These are phyloP conservation scores for Eremobia ochroleuca DNA, from an alignment of 2,888 invertebrate genomes.

Conservation along the genomic window DNA sequence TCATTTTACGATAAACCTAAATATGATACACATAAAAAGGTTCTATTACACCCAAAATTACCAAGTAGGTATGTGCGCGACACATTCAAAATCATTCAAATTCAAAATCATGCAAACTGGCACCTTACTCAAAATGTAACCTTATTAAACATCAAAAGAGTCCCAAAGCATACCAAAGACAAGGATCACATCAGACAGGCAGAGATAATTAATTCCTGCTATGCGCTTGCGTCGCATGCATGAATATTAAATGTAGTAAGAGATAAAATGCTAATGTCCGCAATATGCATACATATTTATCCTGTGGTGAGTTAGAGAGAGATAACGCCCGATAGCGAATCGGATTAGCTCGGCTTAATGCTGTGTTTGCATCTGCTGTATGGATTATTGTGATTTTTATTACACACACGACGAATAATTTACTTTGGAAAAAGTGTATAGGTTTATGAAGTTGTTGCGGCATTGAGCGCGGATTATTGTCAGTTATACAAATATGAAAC, in stretches of 20 bases:
- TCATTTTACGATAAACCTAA: not conserved
- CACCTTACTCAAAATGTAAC: slow-evolving; percentile 26
- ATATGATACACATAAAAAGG: not conserved
- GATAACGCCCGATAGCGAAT: slow-evolving; percentile 78
- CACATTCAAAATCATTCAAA: slow-evolving; percentile 13
- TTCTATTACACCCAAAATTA: not conserved
- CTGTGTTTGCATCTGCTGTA: slow-evolving; percentile 52
- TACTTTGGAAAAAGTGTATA: not conserved
- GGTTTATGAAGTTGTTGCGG: slow-evolving; percentile 8
- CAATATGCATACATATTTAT: slow-evolving; percentile 86
- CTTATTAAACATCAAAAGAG: slow-evolving; percentile 45
- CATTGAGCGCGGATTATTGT: not conserved
- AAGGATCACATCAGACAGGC: slow-evolving; percentile 25
- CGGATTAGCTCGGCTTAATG: slow-evolving; percentile 77
- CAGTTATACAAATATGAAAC: not conserved
- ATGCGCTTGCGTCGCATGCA: slow-evolving; percentile 84
- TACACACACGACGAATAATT: slow-evolving; percentile 32
- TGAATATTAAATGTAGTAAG: slow-evolving; percentile 88
- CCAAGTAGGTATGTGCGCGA: not conserved
- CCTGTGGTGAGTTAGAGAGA: slow-evolving; percentile 79
- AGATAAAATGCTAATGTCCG: slow-evolving; percentile 89
- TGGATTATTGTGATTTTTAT: slow-evolving; percentile 50
- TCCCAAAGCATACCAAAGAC: slow-evolving; percentile 28
- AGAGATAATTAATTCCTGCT: slow-evolving; percentile 83
- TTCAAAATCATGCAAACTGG: slow-evolving; percentile 40